Conservation (phyloP, 2,888 invertebrate genomes). For the Pasiphila rectangulata region DNA sequence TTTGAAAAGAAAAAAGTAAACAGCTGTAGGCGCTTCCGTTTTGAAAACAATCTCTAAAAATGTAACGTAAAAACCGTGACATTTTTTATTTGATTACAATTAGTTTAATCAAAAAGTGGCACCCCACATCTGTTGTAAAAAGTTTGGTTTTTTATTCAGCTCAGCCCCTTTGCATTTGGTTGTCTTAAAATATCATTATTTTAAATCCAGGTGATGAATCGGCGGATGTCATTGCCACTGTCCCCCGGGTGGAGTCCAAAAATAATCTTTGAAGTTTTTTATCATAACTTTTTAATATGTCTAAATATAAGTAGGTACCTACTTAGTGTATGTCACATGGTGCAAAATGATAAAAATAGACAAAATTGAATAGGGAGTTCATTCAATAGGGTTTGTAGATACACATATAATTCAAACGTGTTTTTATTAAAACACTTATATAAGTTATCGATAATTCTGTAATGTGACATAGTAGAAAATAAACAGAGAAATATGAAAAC, state of each 20-base stretch:
- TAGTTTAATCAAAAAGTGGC: conserved; percentile 27
- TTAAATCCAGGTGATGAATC: conserved; percentile 67
- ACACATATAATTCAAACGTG: no score
- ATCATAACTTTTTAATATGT: conserved; percentile 42
- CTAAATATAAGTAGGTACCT: conserved; percentile 24
- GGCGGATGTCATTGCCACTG: conserved; percentile 48
- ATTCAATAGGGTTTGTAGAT: no score
- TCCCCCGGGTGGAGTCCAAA: conserved; percentile 50
- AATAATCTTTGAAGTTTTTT: conserved; percentile 44
- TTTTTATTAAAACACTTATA: background rate
- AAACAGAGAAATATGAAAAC: no score
- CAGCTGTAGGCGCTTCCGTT: conserved; percentile 57
- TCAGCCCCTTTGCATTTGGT: conserved; percentile 34
- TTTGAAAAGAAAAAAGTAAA: conserved; percentile 39
- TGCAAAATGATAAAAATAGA: conserved; percentile 14
- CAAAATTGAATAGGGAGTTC: conserved; percentile 2
- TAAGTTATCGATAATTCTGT: no score
- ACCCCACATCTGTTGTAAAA: conserved; percentile 27
- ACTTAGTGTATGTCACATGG: conserved; percentile 37
- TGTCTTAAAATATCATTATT: conserved; percentile 52
- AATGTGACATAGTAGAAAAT: no score
- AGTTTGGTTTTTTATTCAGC: conserved; percentile 12
- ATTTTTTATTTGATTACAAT: conserved; percentile 42
- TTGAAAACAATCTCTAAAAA: conserved; percentile 49
- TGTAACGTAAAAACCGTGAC: conserved; percentile 40